These are phyloP conservation scores for Mesoligia furuncula DNA, from an alignment of 2,888 invertebrate species.

Conservation along the genomic window DNA sequence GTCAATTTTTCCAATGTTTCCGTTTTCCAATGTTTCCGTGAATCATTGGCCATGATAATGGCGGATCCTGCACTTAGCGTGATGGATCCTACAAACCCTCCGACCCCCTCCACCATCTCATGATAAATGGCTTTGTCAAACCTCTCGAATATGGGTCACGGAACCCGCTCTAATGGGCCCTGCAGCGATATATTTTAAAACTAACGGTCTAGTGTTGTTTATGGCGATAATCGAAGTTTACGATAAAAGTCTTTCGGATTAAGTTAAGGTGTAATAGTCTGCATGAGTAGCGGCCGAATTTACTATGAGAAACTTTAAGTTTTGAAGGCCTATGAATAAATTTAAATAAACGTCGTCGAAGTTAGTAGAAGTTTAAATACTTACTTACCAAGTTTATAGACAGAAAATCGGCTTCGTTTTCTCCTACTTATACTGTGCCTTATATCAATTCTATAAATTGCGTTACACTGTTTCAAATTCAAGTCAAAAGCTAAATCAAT, in stretches of 20 bases:
- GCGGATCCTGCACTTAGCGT: slow-evolving; percentile 76
- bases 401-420: not conserved
- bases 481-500: not conserved
- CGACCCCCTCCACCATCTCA: slow-evolving; percentile 61
- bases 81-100: slow-evolving; percentile 77
- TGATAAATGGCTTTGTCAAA: slow-evolving; percentile 78
- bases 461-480: not conserved
- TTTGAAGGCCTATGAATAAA: slow-evolving; percentile 21
- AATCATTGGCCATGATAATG: slow-evolving; percentile 81
- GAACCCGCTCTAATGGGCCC: slow-evolving; percentile 53
- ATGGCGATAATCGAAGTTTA: slow-evolving; percentile 51
- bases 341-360: slow-evolving; percentile 8
- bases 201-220: slow-evolving; percentile 59
- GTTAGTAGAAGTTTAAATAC: slow-evolving; percentile 18
- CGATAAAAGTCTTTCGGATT: slow-evolving; percentile 39
- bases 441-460: not conserved
- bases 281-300: slow-evolving; percentile 11
- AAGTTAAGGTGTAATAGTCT: slow-evolving; percentile 6
- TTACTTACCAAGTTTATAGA: not conserved
- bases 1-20: slow-evolving; percentile 63
- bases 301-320: not conserved
- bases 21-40: slow-evolving; percentile 71
- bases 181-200: slow-evolving; percentile 64
- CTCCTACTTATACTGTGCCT: not conserved
- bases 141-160: slow-evolving; percentile 62